These are phyloP conservation scores for Mormyrus proboscirostris DNA, from an alignment of 2,797 vertebrate species.

Conservation along the genomic window DNA sequence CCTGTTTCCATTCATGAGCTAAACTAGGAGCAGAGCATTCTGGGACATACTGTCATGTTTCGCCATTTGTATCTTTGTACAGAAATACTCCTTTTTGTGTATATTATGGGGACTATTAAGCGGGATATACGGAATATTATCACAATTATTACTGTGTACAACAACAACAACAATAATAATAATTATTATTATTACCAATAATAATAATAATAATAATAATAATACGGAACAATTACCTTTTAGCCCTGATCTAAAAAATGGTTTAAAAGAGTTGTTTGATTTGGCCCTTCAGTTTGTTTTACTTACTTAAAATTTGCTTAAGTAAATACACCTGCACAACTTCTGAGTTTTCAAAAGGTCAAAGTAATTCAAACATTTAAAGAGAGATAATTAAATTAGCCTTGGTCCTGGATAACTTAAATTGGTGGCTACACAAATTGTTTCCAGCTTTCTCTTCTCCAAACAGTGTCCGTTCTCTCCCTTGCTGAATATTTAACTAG, in stretches of 20 bases:
- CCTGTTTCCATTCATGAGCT: constrained; percentile 75
- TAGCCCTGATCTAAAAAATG: constrained; percentile 39
- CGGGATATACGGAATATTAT: constrained; percentile 45
- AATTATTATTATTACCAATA: constrained; percentile 17
- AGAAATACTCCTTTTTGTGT: constrained; percentile 43
- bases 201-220: background rate
- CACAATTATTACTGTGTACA: constrained; percentile 39
- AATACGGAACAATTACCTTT: background rate
- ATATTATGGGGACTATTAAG: constrained; percentile 49
- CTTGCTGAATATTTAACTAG: constrained; percentile 59
- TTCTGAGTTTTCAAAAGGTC: constrained; percentile 61
- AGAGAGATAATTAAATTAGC: constrained; percentile 79
- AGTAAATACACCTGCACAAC: constrained; percentile 75
- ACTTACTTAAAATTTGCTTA: constrained; percentile 71
- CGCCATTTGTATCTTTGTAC: constrained; percentile 51
- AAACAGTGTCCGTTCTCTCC: constrained; percentile 51
- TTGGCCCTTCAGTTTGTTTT: constrained; percentile 65
- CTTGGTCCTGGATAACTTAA: constrained; percentile 72
- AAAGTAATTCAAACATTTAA: constrained; percentile 81
- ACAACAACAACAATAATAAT: constrained; percentile 48
- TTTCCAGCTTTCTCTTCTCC: constrained; percentile 67
- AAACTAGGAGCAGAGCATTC: constrained; percentile 59
- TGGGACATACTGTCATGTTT: constrained; percentile 60
- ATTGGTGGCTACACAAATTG: constrained; percentile 74
- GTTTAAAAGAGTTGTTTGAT: constrained; percentile 53